Conservation (phyloP, 2,888 invertebrate species). For the Smittia aterrima region DNA sequence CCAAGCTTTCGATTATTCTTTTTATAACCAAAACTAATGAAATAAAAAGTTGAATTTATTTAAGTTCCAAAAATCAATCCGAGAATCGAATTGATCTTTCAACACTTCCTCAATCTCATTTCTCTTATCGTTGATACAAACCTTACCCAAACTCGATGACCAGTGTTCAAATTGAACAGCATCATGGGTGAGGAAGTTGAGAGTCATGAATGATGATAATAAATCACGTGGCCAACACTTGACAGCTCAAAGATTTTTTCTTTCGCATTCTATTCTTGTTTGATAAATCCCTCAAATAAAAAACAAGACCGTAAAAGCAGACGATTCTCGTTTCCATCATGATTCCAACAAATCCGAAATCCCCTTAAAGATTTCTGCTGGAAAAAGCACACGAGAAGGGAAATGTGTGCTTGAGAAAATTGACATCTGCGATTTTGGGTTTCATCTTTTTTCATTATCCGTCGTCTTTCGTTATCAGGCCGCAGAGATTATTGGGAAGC, state of each 20-base stretch:
- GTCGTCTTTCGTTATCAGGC: background rate
- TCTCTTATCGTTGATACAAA: no score
- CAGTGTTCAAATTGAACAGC: no score
- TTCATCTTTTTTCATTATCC: constrained; percentile 11
- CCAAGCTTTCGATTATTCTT: no score
- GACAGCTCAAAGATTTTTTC: constrained; percentile 27
- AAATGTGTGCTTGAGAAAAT: background rate
- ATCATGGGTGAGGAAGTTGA: background rate
- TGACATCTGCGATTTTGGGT: background rate
- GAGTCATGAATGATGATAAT: constrained; percentile 24
- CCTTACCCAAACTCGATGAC: no score
- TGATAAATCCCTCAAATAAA: background rate
- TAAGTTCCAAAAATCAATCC: no score
- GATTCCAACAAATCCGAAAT: background rate
- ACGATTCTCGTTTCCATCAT: background rate
- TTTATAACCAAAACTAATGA: no score
- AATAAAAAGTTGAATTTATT: no score
- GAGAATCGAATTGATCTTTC: no score
- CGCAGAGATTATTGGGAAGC: background rate
- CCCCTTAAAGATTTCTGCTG: background rate
- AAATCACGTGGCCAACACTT: constrained; percentile 31
- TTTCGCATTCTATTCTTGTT: background rate
- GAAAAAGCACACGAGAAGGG: background rate
- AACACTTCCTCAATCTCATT: no score
- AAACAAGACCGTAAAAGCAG: background rate